These are phyloP conservation scores for Steinernema feltiae DNA, from an alignment of 1,140 invertebrate species.

Conservation along the genomic window DNA sequence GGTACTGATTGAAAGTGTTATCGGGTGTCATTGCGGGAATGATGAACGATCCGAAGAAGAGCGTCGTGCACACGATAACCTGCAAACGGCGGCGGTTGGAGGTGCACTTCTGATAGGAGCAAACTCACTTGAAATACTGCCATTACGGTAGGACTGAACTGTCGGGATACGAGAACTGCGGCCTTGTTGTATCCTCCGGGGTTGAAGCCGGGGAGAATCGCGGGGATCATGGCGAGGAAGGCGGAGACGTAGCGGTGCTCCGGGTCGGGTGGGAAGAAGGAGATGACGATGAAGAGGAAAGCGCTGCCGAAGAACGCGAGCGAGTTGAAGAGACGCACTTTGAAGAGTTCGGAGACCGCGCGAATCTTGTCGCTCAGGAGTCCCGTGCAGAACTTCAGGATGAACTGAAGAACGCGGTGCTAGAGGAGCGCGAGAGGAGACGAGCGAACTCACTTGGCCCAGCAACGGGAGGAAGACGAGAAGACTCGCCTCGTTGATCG, in stretches of 20 bases:
- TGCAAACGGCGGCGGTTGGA: neutral
- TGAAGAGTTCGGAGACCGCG: conserved; percentile 27
- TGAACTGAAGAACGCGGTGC: conserved; percentile 24
- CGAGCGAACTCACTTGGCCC: neutral
- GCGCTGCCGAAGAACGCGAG: conserved; percentile 38
- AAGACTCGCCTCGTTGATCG: neutral
- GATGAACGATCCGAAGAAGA: conserved; percentile 35
- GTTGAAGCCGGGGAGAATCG: conserved; percentile 38
- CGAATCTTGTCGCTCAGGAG: conserved; percentile 29
- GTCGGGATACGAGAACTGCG: conserved; percentile 32
- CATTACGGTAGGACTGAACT: conserved; percentile 39
- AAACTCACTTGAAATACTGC: conserved; percentile 30
- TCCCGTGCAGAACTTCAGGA: conserved; percentile 38
- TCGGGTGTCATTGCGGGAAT: conserved; percentile 40
- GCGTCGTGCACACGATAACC: conserved; percentile 12
- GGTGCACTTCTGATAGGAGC: neutral
- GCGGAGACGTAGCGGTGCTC: conserved; percentile 4
- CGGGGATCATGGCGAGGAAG: conserved; percentile 16
- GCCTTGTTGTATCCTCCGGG: conserved; percentile 36
- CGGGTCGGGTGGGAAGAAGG: conserved; percentile 18
- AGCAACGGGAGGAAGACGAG: neutral
- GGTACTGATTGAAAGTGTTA: conserved; percentile 36
- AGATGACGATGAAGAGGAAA: conserved; percentile 28
- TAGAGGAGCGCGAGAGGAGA: conserved; percentile 20
- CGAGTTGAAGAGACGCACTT: conserved; percentile 40